Evolutionary conservation across 2,113 vertebrate genomes (phyloP).

Genomic region (Falco punctatus): DNA sequence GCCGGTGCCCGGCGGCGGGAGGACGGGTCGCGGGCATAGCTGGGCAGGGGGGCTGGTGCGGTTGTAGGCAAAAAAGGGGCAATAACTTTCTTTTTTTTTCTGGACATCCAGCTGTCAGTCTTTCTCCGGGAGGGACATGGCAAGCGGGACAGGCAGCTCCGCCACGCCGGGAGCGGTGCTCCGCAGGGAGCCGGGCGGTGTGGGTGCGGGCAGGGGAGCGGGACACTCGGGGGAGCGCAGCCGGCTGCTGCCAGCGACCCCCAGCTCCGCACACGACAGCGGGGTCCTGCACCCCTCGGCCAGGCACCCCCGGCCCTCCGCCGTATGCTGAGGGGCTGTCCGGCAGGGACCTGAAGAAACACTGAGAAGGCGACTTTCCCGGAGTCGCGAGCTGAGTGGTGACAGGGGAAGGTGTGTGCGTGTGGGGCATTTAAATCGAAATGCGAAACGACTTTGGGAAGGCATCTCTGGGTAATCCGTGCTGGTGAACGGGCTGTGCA

Average conservation of each 20-base stretch:
- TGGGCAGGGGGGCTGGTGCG: not conserved
- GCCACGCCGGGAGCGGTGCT: not conserved
- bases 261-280: not conserved
- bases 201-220: not conserved
- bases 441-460: not conserved
- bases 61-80: not conserved
- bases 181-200: not conserved
- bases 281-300: not conserved
- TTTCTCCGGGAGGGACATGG: not conserved
- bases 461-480: not conserved
- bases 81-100: not conserved
- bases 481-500: not conserved
- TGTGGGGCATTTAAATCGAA: not conserved
- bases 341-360: constrained; percentile 17
- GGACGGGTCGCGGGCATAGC: not conserved
- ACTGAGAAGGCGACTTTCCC: not conserved
- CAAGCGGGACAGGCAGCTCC: not conserved
- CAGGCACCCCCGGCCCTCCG: not conserved
- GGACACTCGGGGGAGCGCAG: not conserved
- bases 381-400: not conserved
- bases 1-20: not conserved
- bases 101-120: not conserved
- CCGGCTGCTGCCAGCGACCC: not conserved
- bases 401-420: not conserved
- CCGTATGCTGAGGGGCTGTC: not conserved